Evolutionary conservation across 1,140 invertebrate species (phyloP), one percentile per base, ranked within the genome.

Genomic region (Platorchestia sp.): DNA sequence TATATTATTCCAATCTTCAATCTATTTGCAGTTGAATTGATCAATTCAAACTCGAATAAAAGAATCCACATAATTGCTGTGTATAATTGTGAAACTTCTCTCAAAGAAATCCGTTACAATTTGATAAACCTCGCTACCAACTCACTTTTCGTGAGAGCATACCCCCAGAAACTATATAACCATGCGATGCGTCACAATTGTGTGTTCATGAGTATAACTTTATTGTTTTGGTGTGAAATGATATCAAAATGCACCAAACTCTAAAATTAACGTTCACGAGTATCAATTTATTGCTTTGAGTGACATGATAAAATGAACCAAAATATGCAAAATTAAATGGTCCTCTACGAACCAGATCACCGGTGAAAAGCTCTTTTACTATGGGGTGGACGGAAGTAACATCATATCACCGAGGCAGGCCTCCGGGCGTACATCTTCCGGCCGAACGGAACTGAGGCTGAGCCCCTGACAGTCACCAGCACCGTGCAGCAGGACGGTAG

Each of bases 291-390:
- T n/a, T n/a, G n/a, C n/a, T n/a, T n/a, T n/a, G n/a, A n/a, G n/a
- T n/a, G n/a, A n/a, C n/a, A n/a, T n/a, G n/a, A n/a, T n/a, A n/a
- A n/a, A n/a, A n/a, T n/a, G n/a, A n/a, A n/a, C n/a, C n/a, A n/a
- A n/a, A n/a, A n/a, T n/a, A n/a, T 27, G 14, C 27, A 75, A 27
- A 1, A 75, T 75, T 19, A 51, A 22, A 22, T 14, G 36, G 3
- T 22, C n/a, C n/a, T 75, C 75, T 6, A 51, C 42, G n/a, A 51
- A 53, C 40, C 89, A 95, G 95, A 47, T 97, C 0, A 96, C 95
- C 0, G 97, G 98, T 89, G 96, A 97, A n/a, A 97, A 97, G 75
- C 95, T 97, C 45, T 97, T 97, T 96, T 98, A 98, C 96, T 95
- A 96, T 47, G 97, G 97, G 40, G 96, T 97, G 95, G 90, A 95